phyloP scores from a whole-genome alignment of 2,797 vertebrate species.

The Dendrocincla fuliginosa region DNA sequence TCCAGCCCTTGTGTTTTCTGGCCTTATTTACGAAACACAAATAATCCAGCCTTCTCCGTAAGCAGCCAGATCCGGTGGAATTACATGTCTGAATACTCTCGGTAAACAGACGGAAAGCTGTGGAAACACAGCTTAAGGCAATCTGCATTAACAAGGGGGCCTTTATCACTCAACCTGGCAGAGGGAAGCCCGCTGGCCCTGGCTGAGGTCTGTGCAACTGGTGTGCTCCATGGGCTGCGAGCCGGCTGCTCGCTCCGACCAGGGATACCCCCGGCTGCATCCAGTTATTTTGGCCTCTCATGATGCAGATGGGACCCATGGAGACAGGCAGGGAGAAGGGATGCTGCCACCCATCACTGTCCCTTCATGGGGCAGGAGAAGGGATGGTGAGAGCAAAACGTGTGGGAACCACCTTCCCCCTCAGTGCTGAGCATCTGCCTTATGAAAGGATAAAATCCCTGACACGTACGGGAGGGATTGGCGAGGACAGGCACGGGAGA shows the following conservation, averaged over 20 bases:
- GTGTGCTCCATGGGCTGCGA: accelerated
- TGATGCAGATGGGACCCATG: not conserved
- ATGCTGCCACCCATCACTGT: not conserved
- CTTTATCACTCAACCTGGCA: constrained; percentile 30
- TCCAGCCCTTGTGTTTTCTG: constrained; percentile 29
- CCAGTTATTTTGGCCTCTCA: accelerated
- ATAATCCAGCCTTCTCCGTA: constrained; percentile 30
- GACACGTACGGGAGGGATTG: accelerated
- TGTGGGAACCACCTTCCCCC: not conserved
- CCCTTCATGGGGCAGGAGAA: accelerated
- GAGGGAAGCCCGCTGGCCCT: not conserved
- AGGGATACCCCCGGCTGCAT: not conserved
- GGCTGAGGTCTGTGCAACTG: not conserved
- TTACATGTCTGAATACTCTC: constrained; percentile 44
- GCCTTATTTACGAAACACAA: constrained; percentile 61
- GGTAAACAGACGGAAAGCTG: constrained; percentile 42
- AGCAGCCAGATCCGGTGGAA: constrained; percentile 61
- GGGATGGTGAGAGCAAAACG: not conserved
- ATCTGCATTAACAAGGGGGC: constrained; percentile 34
- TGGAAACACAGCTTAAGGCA: constrained; percentile 49
- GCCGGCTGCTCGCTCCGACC: accelerated
- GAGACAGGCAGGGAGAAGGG: not conserved
- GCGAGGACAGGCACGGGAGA: accelerated
- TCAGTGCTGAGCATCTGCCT: not conserved
- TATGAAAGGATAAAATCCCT: not conserved